phyloP scores from a whole-genome alignment of 2,113 vertebrate genomes.

The Odontophorus gujanensis region DNA sequence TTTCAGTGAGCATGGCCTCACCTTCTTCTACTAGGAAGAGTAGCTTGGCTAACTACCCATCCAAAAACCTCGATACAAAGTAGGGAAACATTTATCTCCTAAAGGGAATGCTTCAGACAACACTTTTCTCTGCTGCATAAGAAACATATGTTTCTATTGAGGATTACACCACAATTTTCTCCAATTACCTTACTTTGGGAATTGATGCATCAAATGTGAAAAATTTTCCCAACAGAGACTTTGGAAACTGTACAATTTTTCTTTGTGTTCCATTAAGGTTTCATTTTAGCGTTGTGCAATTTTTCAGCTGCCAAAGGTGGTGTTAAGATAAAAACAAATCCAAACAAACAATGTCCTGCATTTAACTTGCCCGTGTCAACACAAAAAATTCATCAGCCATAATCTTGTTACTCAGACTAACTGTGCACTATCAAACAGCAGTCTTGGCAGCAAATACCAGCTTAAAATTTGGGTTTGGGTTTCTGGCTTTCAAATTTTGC shows the following conservation, averaged over 20 bases:
- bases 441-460: neutral
- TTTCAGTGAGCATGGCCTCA: neutral
- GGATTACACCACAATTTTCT: slow-evolving; percentile 41
- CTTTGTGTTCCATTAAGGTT: slow-evolving; percentile 58
- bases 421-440: neutral
- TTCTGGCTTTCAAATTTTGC: slow-evolving; percentile 5
- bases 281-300: slow-evolving; percentile 62
- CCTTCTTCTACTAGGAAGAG: neutral
- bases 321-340: neutral
- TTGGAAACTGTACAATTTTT: slow-evolving; percentile 68
- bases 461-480: neutral
- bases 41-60: neutral
- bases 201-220: slow-evolving; percentile 42
- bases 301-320: slow-evolving; percentile 55
- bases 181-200: slow-evolving; percentile 42
- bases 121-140: neutral
- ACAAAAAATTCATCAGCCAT: neutral
- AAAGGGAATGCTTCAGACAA: neutral
- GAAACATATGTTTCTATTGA: slow-evolving; percentile 12
- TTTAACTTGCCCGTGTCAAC: slow-evolving; percentile 42
- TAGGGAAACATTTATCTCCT: neutral
- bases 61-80: neutral
- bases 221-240: slow-evolving; percentile 60
- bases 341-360: neutral
- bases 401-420: slow-evolving; percentile 14